A percentile compares a stretch with the other conserved stretches of the same genome.
phyloP scores from a whole-genome alignment of 2,797 vertebrate genomes.

The Bucorvus abyssinicus region DNA sequence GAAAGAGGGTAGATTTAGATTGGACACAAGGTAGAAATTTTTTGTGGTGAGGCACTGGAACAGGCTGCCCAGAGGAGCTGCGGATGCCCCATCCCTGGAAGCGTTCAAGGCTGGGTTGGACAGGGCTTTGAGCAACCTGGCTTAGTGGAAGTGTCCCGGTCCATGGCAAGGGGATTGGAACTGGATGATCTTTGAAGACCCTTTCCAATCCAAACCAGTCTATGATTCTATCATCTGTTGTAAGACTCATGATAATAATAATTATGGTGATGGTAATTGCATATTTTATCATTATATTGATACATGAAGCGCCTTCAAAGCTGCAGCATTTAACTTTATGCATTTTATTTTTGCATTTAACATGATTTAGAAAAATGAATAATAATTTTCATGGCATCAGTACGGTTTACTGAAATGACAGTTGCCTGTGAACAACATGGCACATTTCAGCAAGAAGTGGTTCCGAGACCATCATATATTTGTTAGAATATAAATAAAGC shows the following conservation, averaged over 20 bases:
- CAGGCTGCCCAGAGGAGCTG: background rate
- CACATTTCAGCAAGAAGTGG: background rate
- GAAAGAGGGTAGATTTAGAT: too few species aligned
- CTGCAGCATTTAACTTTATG: background rate
- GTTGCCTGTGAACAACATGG: background rate
- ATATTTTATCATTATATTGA: background rate
- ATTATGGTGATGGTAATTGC: background rate
- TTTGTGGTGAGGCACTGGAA: too few species aligned
- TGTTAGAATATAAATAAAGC: background rate
- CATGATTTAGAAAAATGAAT: background rate
- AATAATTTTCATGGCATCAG: background rate
- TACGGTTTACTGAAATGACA: background rate
- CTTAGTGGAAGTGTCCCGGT: background rate
- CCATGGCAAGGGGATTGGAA: rapidly evolving
- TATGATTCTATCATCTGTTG: background rate
- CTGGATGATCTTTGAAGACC: background rate
- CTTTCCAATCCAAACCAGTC: background rate
- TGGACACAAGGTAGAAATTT: too few species aligned
- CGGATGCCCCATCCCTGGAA: rapidly evolving
- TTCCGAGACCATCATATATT: background rate
- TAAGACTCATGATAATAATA: background rate
- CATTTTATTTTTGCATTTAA: background rate
- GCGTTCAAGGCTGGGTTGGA: background rate
- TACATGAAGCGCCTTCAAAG: background rate
- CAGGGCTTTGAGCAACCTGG: background rate